These are phyloP conservation scores for Cecropterus lyciades DNA, from an alignment of 1,140 invertebrate species.

Conservation along the genomic window DNA sequence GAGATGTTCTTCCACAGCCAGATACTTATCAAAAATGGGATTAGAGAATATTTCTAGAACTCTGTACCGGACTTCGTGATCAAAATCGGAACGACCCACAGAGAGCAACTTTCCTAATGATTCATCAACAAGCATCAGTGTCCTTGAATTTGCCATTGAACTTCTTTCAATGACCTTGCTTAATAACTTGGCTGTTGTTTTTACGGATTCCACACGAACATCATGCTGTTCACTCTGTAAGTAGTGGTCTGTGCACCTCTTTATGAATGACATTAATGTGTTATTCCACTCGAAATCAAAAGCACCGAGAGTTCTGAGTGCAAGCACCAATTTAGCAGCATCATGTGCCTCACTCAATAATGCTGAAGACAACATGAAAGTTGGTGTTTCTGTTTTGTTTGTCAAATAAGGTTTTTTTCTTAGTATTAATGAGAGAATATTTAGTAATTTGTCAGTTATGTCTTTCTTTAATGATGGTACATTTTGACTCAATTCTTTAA, in stretches of 20 bases:
- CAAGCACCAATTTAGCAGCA: slow-evolving; percentile 94
- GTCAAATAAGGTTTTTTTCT: slow-evolving; percentile 94
- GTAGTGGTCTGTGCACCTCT: slow-evolving; percentile 96
- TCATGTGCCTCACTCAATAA: slow-evolving; percentile 86
- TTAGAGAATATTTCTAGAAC: slow-evolving; percentile 95
- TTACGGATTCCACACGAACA: slow-evolving; percentile 96
- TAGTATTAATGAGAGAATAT: slow-evolving; percentile 94
- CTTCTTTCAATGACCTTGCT: slow-evolving; percentile 91
- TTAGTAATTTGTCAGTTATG: slow-evolving; percentile 95
- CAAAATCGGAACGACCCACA: slow-evolving; percentile 97
- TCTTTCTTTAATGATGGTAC: slow-evolving; percentile 95
- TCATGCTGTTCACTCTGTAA: slow-evolving; percentile 96
- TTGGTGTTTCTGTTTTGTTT: slow-evolving; percentile 77
- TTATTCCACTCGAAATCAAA: slow-evolving; percentile 99
- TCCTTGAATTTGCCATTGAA: slow-evolving; percentile 87
- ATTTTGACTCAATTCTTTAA: slow-evolving; percentile 95
- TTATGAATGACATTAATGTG: slow-evolving; percentile 96
- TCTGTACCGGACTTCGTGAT: slow-evolving; percentile 96
- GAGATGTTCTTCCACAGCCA: slow-evolving; percentile 98
- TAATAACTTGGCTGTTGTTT: slow-evolving; percentile 95
- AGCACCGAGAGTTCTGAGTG: slow-evolving; percentile 95
- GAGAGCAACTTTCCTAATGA: slow-evolving; percentile 95
- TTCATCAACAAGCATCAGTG: slow-evolving; percentile 94
- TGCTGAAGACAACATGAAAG: slow-evolving; percentile 59
- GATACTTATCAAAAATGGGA: slow-evolving; percentile 96